Conservation (phyloP, 2,888 invertebrate species). For the Temnothorax unifasciatus region DNA sequence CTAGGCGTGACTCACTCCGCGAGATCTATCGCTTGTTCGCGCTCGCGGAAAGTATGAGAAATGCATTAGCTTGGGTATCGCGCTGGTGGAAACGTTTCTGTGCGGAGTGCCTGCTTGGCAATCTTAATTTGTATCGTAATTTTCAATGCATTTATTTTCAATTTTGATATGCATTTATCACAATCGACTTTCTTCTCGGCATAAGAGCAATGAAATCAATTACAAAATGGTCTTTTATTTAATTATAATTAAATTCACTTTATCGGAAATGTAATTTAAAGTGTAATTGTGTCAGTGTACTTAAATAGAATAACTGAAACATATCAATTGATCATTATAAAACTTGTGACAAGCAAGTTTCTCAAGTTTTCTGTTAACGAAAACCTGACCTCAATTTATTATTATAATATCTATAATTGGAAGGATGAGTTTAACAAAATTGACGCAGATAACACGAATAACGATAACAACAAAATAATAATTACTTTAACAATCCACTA, state of each 20-base stretch:
- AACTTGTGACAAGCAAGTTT: background rate
- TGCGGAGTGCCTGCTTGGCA: conserved; percentile 19
- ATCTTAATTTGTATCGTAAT: conserved; percentile 26
- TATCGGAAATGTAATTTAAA: conserved; percentile 5
- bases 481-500: background rate
- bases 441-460: background rate
- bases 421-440: background rate
- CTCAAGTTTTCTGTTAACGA: background rate
- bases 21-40: conserved; percentile 45
- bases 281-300: background rate
- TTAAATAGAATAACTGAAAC: conserved; percentile 6
- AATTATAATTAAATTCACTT: background rate
- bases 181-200: too few species aligned
- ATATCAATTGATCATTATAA: background rate
- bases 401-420: background rate
- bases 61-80: conserved; percentile 46
- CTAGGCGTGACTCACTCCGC: conserved; percentile 46
- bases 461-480: background rate
- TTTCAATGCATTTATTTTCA: conserved; percentile 19
- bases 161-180: background rate
- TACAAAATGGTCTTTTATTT: background rate
- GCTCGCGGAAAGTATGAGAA: conserved; percentile 52
- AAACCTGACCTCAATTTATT: background rate
- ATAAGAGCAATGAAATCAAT: background rate
- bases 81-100: conserved; percentile 6